Percentiles rank a stretch among this genome's conserved stretches.
These are phyloP conservation scores for Coleophora flavipennella DNA, from an alignment of 2,888 invertebrate species.

Conservation along the genomic window DNA sequence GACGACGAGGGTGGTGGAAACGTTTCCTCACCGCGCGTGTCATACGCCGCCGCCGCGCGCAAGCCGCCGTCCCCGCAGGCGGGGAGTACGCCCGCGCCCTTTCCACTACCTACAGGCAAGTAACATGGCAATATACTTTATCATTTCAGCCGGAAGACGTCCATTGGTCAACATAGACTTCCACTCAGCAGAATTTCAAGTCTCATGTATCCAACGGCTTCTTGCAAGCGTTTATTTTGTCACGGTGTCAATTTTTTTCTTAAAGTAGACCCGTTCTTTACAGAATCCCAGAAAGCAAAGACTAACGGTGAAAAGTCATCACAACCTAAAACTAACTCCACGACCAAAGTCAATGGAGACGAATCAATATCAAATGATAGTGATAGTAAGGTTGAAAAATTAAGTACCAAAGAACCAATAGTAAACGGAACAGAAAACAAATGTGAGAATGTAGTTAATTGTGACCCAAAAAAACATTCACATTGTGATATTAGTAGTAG, in stretches of 20 bases:
- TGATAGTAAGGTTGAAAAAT: slow-evolving; percentile 42
- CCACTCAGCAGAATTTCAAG: too few relatives aligned
- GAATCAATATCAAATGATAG: slow-evolving; percentile 38
- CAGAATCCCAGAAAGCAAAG: slow-evolving; percentile 51
- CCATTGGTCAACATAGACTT: background rate
- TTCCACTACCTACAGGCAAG: slow-evolving; percentile 50
- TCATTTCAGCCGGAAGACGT: too few relatives aligned
- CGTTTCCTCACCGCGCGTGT: slow-evolving; percentile 41
- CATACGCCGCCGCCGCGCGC: slow-evolving; percentile 57
- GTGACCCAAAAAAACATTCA: slow-evolving; percentile 54
- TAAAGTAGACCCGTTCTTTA: background rate
- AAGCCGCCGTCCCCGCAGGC: slow-evolving; percentile 55
- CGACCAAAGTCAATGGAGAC: slow-evolving; percentile 47
- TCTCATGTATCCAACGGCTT: background rate
- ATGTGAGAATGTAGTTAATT: slow-evolving; percentile 46
- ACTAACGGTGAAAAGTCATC: slow-evolving; percentile 40
- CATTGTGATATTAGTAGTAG: slow-evolving; percentile 72
- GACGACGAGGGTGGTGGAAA: slow-evolving; percentile 61
- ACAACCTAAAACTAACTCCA: slow-evolving; percentile 35
- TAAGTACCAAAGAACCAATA: slow-evolving; percentile 63
- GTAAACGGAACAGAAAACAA: slow-evolving; percentile 52
- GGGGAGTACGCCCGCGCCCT: slow-evolving; percentile 44
- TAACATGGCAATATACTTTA: slow-evolving; percentile 8
- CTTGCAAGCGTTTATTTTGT: background rate
- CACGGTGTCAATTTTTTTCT: too few relatives aligned